These are phyloP conservation scores for Plestiodon gilberti DNA, from an alignment of 2,113 vertebrate species.

Conservation along the genomic window DNA sequence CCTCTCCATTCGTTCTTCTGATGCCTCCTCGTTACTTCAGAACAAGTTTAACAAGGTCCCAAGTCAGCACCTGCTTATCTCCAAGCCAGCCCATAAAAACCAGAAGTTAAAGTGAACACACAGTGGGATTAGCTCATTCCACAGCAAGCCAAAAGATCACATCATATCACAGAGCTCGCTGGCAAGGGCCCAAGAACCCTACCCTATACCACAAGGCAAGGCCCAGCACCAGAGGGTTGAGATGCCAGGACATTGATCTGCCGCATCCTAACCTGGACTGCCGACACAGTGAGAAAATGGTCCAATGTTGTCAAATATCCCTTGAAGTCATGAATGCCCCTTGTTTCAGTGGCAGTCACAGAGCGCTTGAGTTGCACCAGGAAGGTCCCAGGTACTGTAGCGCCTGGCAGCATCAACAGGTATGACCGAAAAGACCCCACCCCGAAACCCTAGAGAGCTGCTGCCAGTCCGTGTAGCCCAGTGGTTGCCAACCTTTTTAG, in stretches of 20 bases:
- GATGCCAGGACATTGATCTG: neutral
- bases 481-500: too few relatives aligned
- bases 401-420: too few relatives aligned
- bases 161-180: neutral
- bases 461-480: too few relatives aligned
- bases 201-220: neutral
- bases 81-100: neutral
- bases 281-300: neutral
- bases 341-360: too few relatives aligned
- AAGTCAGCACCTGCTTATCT: neutral
- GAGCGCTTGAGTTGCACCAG: too few relatives aligned
- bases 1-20: neutral
- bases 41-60: conserved; percentile 5
- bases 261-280: neutral
- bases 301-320: neutral
- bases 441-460: too few relatives aligned
- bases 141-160: neutral
- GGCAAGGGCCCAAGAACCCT: neutral
- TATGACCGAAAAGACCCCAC: too few relatives aligned
- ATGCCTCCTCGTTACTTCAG: neutral
- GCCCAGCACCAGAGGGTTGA: neutral
- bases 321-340: neutral
- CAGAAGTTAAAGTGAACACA: neutral
- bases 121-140: neutral
- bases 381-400: too few relatives aligned